phyloP scores from a whole-genome alignment of 1,140 invertebrate genomes.

The Heliconius hewitsoni region DNA sequence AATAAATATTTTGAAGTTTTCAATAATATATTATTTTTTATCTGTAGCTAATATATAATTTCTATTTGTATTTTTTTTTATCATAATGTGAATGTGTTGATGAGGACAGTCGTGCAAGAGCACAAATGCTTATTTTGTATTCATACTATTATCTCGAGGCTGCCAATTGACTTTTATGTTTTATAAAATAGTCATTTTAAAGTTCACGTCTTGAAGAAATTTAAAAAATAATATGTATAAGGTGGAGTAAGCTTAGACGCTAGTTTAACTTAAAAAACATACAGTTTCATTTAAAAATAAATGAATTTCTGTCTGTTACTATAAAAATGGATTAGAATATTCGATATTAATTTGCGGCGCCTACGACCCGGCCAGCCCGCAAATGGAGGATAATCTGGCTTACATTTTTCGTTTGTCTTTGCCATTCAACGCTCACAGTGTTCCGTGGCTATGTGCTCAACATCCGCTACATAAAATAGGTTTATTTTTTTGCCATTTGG shows the following conservation, averaged over 20 bases:
- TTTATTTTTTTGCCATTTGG: neutral
- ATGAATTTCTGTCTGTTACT: neutral
- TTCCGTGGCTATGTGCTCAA: conserved; percentile 15
- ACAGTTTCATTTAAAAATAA: neutral
- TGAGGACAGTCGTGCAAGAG: too few species aligned
- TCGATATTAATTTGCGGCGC: conserved; percentile 1
- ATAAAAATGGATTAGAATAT: neutral
- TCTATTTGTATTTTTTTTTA: too few species aligned
- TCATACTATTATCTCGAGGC: too few species aligned
- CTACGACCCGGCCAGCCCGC: conserved; percentile 6
- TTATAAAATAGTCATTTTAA: too few species aligned
- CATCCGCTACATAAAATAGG: conserved; percentile 6
- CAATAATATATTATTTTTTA: neutral
- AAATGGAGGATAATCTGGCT: conserved; percentile 28
- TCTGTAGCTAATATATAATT: neutral
- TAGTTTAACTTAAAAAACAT: neutral
- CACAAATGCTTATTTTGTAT: too few species aligned
- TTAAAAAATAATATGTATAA: neutral
- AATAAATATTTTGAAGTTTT: neutral
- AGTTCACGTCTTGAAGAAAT: neutral
- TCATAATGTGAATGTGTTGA: too few species aligned
- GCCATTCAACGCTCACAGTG: conserved; percentile 19
- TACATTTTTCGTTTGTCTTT: conserved; percentile 37
- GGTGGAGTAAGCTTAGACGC: neutral
- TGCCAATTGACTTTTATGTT: too few species aligned